Percentiles rank a stretch among this genome's conserved stretches.
Conservation (phyloP, 2,113 vertebrate species). For the Peromyscus polionotus region DNA sequence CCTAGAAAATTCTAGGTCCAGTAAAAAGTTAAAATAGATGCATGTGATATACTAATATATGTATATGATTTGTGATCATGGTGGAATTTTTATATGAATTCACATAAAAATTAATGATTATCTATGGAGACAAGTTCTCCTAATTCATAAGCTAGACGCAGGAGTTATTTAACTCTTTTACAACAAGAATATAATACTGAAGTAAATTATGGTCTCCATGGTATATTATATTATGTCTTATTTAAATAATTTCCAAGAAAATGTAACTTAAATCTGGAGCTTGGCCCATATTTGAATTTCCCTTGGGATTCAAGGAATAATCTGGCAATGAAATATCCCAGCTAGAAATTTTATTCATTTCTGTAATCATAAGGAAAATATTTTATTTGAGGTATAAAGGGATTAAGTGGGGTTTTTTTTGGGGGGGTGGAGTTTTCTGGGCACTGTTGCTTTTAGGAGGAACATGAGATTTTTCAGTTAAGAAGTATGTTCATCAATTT, state of each 20-base stretch:
- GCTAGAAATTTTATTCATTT: constrained; percentile 56
- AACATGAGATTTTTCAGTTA: constrained; percentile 17
- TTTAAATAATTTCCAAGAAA: constrained; percentile 76
- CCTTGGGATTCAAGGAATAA: constrained; percentile 41
- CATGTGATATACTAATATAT: background rate
- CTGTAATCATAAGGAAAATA: constrained; percentile 49
- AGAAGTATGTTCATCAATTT: constrained; percentile 8
- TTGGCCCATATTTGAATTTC: constrained; percentile 28
- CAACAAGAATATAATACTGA: constrained; percentile 39
- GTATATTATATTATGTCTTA: constrained; percentile 60
- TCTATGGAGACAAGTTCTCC: constrained; percentile 66
- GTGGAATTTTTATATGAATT: constrained; percentile 59
- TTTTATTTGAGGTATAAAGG: constrained; percentile 16
- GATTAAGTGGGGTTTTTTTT: background rate
- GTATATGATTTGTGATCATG: constrained; percentile 28
- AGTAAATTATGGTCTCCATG: constrained; percentile 62
- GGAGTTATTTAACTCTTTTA: constrained; percentile 67
- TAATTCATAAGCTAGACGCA: constrained; percentile 55
- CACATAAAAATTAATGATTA: constrained; percentile 64
- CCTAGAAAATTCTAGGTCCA: background rate
- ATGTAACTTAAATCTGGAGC: constrained; percentile 54
- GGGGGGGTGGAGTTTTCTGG: background rate
- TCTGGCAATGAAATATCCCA: constrained; percentile 60
- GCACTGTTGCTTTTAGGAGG: constrained; percentile 25
- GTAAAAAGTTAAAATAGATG: constrained; percentile 52